Evolutionary conservation across 1,140 invertebrate species (phyloP), one percentile per base, ranked within the genome.

Genomic region (Eciton burchellii): DNA sequence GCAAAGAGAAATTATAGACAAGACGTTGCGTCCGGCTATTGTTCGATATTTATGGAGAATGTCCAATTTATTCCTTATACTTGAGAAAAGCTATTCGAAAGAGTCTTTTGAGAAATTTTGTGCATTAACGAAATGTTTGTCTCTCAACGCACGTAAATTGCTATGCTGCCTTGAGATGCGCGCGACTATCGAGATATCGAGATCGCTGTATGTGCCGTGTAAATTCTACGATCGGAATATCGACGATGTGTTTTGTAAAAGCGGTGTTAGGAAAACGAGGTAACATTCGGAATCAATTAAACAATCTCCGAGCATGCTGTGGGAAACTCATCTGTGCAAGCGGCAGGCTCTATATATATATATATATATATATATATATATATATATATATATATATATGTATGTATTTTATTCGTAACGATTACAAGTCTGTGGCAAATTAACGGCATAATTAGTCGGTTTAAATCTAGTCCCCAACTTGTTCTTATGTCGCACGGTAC

Each of bases 111-210:
- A 49, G 4, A 62, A 24, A 24, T n/a, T 49, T 26, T 60, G 6
- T 66, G 54, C 56, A 0, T 4, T 77, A 1, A 45, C 24, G n/a
- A 68, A 45, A 56, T 47, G 45, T 68, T 77, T 11, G 45, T 70
- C 49, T 79, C 63, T 79, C 74, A 77, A 54, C 54, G 73, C 52
- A 76, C 47, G 16, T 68, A 56, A 56, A 19, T 57, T 21, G n/a
- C n/a, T 59, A 6, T 68, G n/a, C n/a, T 52, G 19, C n/a, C n/a
- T 74, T 49, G 35, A 63, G 63, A 14, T 41, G 16, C 26, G 43
- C 43, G 21, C 68, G 43, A 57, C 4, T 19, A 9, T 52, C 16
- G 6, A 45, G 0, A 12, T 54, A 16, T 16, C 49, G 63, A 47
- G 43, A 19, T 43, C 54, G 41, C 35, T 56, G 43, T 74, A 63